Evolutionary conservation across 2,797 vertebrate genomes (phyloP).

Genomic region (Ciconia nigra): DNA sequence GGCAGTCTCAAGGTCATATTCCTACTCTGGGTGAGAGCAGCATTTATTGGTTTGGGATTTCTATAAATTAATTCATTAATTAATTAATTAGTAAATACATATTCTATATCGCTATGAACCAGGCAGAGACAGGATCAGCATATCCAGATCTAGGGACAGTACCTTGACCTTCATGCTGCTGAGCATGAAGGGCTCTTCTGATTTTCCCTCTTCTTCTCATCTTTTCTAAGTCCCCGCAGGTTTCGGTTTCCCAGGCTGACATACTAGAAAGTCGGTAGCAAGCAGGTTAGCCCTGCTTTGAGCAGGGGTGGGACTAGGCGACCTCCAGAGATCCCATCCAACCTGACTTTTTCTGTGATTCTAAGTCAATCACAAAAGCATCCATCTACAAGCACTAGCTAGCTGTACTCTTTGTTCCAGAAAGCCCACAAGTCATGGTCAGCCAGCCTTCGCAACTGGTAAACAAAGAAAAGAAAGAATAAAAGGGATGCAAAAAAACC

Average conservation of each 20-base stretch:
- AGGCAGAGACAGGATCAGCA: neutral
- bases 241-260: neutral
- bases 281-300: neutral
- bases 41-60: neutral
- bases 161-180: neutral
- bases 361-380: neutral
- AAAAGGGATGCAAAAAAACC: neutral
- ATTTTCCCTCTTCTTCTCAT: neutral
- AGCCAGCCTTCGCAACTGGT: neutral
- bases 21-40: neutral
- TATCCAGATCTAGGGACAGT: neutral
- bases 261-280: neutral
- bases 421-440: neutral
- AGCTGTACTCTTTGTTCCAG: neutral
- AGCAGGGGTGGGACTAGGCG: neutral
- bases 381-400: neutral
- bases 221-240: neutral
- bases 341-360: neutral
- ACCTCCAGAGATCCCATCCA: neutral
- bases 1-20: neutral
- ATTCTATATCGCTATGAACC: neutral
- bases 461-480: constrained; percentile 10
- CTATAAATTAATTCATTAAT: neutral
- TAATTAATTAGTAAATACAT: neutral
- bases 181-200: neutral